A percentile compares a stretch with the other conserved stretches of the same genome.
phyloP scores from a whole-genome alignment of 2,797 vertebrate genomes.

The Sebastes flavidus region DNA sequence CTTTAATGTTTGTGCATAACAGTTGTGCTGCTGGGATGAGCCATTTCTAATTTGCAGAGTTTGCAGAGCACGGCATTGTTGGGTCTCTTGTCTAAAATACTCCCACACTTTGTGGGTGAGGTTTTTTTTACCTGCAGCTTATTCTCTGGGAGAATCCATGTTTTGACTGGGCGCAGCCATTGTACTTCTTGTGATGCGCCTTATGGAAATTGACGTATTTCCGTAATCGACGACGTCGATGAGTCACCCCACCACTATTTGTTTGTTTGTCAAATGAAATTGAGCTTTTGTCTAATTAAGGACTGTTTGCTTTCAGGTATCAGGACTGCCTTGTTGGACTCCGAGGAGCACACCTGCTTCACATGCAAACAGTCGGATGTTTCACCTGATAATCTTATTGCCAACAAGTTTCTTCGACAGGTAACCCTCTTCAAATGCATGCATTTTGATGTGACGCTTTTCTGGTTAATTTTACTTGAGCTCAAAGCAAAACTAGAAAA shows the following conservation, averaged over 20 bases:
- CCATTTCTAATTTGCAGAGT: too few relatives aligned
- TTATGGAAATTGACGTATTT: too few relatives aligned
- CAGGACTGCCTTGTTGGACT: conserved; percentile 92
- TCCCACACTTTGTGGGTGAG: too few relatives aligned
- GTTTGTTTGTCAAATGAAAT: background rate
- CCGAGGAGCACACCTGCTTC: conserved; percentile 94
- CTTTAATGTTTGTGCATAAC: too few relatives aligned
- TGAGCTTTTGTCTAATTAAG: background rate
- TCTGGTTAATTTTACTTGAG: background rate
- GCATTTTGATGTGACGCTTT: background rate
- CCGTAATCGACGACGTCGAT: too few relatives aligned
- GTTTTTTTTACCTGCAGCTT: too few relatives aligned
- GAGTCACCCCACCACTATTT: background rate
- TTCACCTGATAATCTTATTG: conserved; percentile 96
- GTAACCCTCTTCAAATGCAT: conserved; percentile 69
- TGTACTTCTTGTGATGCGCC: too few relatives aligned
- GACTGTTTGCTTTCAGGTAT: conserved; percentile 84
- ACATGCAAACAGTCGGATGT: conserved; percentile 96
- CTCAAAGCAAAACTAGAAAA: background rate
- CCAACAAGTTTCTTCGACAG: conserved; percentile 98
- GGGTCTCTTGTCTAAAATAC: too few relatives aligned
- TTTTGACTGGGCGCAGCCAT: too few relatives aligned
- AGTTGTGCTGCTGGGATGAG: too few relatives aligned
- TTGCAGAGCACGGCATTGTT: too few relatives aligned
- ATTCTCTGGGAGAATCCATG: too few relatives aligned